Conservation (phyloP, 2,888 invertebrate genomes). For the Acanthosoma haemorrhoidale region DNA sequence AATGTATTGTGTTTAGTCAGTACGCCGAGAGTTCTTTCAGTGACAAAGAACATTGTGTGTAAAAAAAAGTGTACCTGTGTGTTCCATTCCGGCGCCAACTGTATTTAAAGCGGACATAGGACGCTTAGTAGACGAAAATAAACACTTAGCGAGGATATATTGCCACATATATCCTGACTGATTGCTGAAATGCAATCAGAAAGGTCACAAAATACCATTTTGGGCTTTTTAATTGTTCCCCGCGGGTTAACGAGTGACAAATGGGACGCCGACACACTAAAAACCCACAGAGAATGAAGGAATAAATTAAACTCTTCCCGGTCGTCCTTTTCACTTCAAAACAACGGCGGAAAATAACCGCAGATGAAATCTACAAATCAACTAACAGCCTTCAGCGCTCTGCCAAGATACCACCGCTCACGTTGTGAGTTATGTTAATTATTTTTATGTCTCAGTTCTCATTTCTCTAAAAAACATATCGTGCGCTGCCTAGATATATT, state of each 20-base stretch:
- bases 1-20: too few species aligned
- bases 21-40: too few species aligned
- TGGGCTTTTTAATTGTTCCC: not conserved
- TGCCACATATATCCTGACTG: not conserved
- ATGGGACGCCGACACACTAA: not conserved
- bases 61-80: too few species aligned
- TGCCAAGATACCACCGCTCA: too few species aligned
- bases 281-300: not conserved
- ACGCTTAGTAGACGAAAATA: not conserved
- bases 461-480: too few species aligned
- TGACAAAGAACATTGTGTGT: too few species aligned
- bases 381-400: not conserved
- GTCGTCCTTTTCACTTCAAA: not conserved
- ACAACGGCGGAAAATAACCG: not conserved
- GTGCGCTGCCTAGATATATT: too few species aligned
- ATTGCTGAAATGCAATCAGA: slow-evolving; percentile 9
- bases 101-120: too few species aligned
- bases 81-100: too few species aligned
- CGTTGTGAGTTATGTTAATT: too few species aligned
- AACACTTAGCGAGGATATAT: not conserved
- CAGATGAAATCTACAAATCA: not conserved
- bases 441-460: too few species aligned
- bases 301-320: slow-evolving; percentile 1
- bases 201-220: slow-evolving; percentile 1
- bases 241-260: not conserved